Conservation (phyloP, 2,888 invertebrate genomes). For the Archips crataeganus region DNA sequence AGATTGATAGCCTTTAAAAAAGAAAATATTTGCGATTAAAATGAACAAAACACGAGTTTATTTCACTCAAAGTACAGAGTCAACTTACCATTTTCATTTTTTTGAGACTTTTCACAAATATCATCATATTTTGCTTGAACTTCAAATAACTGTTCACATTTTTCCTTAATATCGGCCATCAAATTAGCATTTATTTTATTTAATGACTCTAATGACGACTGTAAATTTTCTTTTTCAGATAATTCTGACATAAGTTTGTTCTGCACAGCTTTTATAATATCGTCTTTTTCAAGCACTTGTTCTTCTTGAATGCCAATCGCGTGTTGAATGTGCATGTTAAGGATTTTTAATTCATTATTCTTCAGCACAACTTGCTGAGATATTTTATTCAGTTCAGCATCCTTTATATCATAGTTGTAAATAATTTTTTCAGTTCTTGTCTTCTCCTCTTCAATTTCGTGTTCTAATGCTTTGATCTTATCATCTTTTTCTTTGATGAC, state of each 20-base stretch:
- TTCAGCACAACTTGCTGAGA: slow-evolving; percentile 1
- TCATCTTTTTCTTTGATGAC: slow-evolving; percentile 5
- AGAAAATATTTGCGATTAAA: neutral
- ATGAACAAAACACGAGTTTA: neutral
- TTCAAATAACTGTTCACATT: slow-evolving; percentile 3
- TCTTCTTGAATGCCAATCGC: neutral
- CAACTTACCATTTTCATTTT: slow-evolving; percentile 3
- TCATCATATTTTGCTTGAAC: neutral
- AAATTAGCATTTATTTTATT: slow-evolving; percentile 12
- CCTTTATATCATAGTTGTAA: neutral
- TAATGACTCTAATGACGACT: neutral
- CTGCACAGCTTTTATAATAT: slow-evolving; percentile 16
- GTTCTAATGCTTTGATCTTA: neutral
- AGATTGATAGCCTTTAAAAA: slow-evolving; percentile 9
- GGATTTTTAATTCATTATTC: slow-evolving; percentile 9
- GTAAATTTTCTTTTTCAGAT: slow-evolving; percentile 25
- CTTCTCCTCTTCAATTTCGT: slow-evolving; percentile 1
- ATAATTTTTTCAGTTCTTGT: neutral
- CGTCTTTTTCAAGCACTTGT: slow-evolving; percentile 12
- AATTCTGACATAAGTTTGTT: slow-evolving; percentile 40
- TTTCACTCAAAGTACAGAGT: neutral
- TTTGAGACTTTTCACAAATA: neutral
- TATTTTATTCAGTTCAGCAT: slow-evolving; percentile 10
- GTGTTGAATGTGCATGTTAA: slow-evolving; percentile 3
- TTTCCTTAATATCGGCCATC: slow-evolving; percentile 1